Evolutionary conservation across 2,797 vertebrate genomes (phyloP).

Genomic region (Dendrocincla tyrannina): DNA sequence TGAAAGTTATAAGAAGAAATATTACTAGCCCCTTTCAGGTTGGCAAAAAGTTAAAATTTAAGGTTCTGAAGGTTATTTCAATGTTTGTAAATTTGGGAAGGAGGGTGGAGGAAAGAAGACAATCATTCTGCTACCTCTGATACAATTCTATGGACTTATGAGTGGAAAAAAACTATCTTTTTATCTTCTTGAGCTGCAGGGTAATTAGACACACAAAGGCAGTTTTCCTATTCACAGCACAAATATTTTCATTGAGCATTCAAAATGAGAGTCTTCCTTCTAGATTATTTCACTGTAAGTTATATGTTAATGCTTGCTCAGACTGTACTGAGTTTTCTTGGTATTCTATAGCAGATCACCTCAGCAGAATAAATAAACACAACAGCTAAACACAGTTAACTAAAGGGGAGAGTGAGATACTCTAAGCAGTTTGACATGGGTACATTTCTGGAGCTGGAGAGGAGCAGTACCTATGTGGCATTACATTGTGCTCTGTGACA

Average conservation of each 20-base stretch:
- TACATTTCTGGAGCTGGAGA: not conserved
- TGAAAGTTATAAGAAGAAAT: not conserved
- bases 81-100: not conserved
- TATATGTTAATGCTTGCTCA: not conserved
- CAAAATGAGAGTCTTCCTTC: not conserved
- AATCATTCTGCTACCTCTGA: not conserved
- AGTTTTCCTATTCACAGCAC: not conserved
- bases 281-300: not conserved
- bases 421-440: not conserved
- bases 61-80: not conserved
- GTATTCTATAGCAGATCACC: not conserved
- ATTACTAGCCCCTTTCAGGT: not conserved
- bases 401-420: not conserved
- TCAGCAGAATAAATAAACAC: not conserved
- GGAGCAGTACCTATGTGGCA: fast-evolving
- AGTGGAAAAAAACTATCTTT: not conserved
- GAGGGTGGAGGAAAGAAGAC: not conserved
- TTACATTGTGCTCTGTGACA: fast-evolving
- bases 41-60: not conserved
- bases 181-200: not conserved
- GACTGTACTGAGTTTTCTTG: not conserved
- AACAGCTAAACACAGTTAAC: not conserved
- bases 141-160: not conserved
- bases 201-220: not conserved
- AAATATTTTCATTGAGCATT: not conserved